phyloP scores from a whole-genome alignment of 2,113 vertebrate genomes.

The Athene cunicularia region DNA sequence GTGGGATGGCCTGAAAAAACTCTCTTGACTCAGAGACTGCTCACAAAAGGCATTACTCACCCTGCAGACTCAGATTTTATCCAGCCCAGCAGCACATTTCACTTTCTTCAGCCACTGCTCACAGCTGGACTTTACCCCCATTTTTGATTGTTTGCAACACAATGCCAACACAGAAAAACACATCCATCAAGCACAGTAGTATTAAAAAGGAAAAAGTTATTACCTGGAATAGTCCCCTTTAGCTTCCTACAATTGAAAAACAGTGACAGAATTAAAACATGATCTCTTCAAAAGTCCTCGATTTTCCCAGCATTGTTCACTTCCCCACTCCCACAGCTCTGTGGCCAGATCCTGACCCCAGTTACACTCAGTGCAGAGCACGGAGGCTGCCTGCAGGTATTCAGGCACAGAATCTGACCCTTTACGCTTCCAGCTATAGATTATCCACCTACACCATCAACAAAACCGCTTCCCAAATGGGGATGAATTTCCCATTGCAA shows the following conservation, averaged over 20 bases:
- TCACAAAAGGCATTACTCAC: constrained; percentile 66
- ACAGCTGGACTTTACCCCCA: not conserved
- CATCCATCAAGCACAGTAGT: constrained; percentile 23
- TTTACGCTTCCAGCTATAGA: not conserved
- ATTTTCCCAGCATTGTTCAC: constrained; percentile 67
- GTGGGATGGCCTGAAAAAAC: not conserved
- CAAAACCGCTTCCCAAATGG: not conserved
- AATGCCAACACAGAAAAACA: constrained; percentile 57
- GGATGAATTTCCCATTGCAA: not conserved
- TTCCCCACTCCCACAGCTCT: constrained; percentile 37
- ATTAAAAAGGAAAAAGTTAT: constrained; percentile 70
- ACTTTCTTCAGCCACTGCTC: not conserved
- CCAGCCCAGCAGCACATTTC: constrained; percentile 23
- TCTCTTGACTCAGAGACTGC: constrained; percentile 15
- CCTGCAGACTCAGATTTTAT: constrained; percentile 32
- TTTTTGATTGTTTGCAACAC: constrained; percentile 38
- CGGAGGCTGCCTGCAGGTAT: not conserved
- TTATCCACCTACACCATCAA: not conserved
- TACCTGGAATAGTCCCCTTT: constrained; percentile 96
- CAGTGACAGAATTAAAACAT: constrained; percentile 61
- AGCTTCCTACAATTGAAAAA: constrained; percentile 86
- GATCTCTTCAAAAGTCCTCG: constrained; percentile 2
- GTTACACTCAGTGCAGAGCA: not conserved
- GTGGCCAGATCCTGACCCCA: not conserved
- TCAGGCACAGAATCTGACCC: not conserved